Evolutionary conservation across 2,888 invertebrate species (phyloP), one percentile per base, ranked within the genome.

Genomic region (Synanthedon andrenaeformis): DNA sequence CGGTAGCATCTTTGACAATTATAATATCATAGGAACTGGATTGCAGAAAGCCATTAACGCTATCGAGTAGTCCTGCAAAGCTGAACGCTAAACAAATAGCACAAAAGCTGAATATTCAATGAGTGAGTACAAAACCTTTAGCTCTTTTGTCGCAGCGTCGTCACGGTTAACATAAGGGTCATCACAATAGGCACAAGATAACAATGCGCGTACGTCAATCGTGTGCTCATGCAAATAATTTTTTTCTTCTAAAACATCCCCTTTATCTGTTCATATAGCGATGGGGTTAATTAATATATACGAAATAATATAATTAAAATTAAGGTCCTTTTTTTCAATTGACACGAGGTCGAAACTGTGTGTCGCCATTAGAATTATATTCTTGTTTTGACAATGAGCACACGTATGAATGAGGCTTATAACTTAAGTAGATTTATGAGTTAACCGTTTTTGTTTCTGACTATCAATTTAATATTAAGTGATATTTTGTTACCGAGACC

Each of bases 1-100:
- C 82, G 80, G 87, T 87, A 87, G 87, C 87, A 86, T 87, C 87
- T 87, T 87, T 86, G 85, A 87, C 86, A 87, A 87, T 86, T 86
- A 86, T 87, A 86, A 85, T 86, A 82, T 83, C 78, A 69, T 66
- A 64, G 73, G 63, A 66, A 63, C 59, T 61, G 62, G 63, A 57
- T 63, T 61, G 59, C 58, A 54, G 57, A 74, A 73, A 61, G 71
- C 59, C 70, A 73, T 79, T 79, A 78, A 69, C 69, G 67, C 63
- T 62, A 58, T 42, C 42, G 42, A 55, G 49, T 50, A 59, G 59
- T 62, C 62, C 57, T 61, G 62, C 58, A 58, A 81, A 61, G 68
- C 69, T 79, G 64, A 71, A 74, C 76, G 74, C 64, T 79, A 81
- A 70, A 59, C 52, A 57, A 59, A 66, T 65, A 56, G 42, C 3